These are phyloP conservation scores for Lethocerus indicus DNA, from an alignment of 1,140 invertebrate species.

Conservation along the genomic window DNA sequence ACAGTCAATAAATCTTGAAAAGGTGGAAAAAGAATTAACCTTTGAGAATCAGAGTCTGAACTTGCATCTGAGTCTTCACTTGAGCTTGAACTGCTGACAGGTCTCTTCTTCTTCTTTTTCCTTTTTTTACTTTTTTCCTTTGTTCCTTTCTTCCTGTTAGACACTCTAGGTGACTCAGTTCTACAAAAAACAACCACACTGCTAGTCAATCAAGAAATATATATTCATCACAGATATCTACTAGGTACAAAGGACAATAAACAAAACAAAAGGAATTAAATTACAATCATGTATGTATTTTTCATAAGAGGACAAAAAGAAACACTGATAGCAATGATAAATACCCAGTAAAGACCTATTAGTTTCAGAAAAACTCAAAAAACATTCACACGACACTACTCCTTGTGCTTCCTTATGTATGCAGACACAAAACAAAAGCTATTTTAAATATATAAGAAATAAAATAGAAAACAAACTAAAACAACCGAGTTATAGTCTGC, in stretches of 20 bases:
- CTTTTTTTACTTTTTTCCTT: constrained; percentile 14
- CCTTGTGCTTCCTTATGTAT: too few relatives aligned
- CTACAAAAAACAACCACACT: constrained; percentile 12
- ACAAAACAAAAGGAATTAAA: background rate
- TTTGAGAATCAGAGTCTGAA: constrained; percentile 11
- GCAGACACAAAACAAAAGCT: too few relatives aligned
- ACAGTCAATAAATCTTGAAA: too few relatives aligned
- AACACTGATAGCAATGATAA: background rate
- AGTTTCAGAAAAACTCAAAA: too few relatives aligned
- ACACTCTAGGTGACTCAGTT: constrained; percentile 9
- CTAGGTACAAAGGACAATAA: too few relatives aligned
- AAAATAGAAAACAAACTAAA: constrained; percentile 1
- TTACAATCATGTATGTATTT: background rate
- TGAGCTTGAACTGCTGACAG: constrained; percentile 1
- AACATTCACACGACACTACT: too few relatives aligned
- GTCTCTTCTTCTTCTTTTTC: constrained; percentile 14
- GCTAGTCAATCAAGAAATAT: too few relatives aligned
- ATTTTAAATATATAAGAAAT: background rate
- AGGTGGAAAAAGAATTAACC: background rate
- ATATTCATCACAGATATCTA: too few relatives aligned
- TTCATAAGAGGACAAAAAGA: background rate
- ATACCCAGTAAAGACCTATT: too few relatives aligned
- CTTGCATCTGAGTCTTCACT: constrained; percentile 7
- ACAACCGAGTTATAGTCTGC: background rate
- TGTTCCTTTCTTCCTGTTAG: constrained; percentile 12